Evolutionary conservation across 2,797 vertebrate species (phyloP), one percentile per base, ranked within the genome.

Genomic region (Cyclopterus lumpus): DNA sequence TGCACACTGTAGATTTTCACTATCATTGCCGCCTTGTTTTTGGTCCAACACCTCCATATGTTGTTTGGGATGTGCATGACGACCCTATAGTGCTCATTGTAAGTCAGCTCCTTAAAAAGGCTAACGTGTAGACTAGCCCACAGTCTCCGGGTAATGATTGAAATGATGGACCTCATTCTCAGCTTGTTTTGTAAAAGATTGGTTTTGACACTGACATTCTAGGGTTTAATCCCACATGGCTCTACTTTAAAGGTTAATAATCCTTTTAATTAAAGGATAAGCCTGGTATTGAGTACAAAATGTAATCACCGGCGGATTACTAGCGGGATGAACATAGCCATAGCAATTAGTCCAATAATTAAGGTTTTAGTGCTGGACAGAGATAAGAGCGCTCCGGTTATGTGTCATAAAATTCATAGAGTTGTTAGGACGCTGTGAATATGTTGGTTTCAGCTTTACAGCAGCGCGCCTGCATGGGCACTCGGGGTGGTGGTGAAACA

Each of bases 271-370:
- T 97, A 97, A 97, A 96, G 96, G 95, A 96, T 97, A 96, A 96
- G 93, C 94, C 94, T 88, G 94, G 95, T 96, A 97, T 96, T 96
- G 96, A 97, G 95, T 96, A 95, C 94, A 95, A 94, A 95, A 95
- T 93, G 95, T 97, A 97, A 97, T 97, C 95, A 96, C 95, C 95
- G 93, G 96, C 96, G 96, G 96, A 98, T 99, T 98, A 96, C 95
- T 94, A 91, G 86, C 94, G 96, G 97, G 97, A 97, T 97, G 94
- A 97, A 96, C 95, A 95, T 96, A 96, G 96, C 95, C 94, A 93
- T 93, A 95, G 96, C 96, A 97, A 99, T 98, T 99, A 99, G 96
- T 96, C 95, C 95, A 95, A 97, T 97, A 97, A 98, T 99, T 97
- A 99, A 97, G 95, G 95, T 95, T 97, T 97, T 98, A 99, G 96